Base-by-base conservation (phyloP, 2,797 vertebrate species). In the Macropodus opercularis region DNA sequence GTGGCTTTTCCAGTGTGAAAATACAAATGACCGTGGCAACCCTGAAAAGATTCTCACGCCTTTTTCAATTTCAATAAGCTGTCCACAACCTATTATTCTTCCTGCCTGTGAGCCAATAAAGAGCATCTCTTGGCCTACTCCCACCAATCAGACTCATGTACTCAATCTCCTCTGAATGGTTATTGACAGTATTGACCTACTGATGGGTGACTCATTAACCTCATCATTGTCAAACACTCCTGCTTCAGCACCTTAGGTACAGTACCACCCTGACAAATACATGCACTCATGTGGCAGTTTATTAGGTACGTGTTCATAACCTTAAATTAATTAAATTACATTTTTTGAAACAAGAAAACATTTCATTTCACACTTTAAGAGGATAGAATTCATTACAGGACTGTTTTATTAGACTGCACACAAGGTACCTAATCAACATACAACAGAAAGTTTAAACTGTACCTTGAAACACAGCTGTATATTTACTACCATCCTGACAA, bases 151-250 rank as follows among this genome's bases (percentile, higher is more conserved):
- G 15, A 73, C 8, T 29, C 12, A 49, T 54, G 22, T 13, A 19
- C 27, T 83, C 72, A 48, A 38, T 79, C 62, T 73, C 18, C 2
- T 68, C 61, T 65, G 36, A 69, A 69, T 29, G 21, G 13, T 47
- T 77, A 81, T 79, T 49, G 77, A 60, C 72, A 58, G 34, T 64
- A 85, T 79, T 64, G 79, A 83, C 22, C 61, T 13, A 31, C 35
- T 58, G 72, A 72, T 81, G 63, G 69, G 75, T 64, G 63, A 69
- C 51, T 74, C 67, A 80, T 85, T 83, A 80, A 56, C 38, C 12
- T 69, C 44, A 62, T 77, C 72, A 77, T 71, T 60, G 72, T 69
- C 63, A 66, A 75, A 67, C 63, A 61, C 40, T 40, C 27, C 11
- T 17, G 12, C 9, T 24, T 44, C 48, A 53, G 53, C 36, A 63